Base-by-base conservation (phyloP, 2,797 vertebrate genomes). In the Graptemys geographica region DNA sequence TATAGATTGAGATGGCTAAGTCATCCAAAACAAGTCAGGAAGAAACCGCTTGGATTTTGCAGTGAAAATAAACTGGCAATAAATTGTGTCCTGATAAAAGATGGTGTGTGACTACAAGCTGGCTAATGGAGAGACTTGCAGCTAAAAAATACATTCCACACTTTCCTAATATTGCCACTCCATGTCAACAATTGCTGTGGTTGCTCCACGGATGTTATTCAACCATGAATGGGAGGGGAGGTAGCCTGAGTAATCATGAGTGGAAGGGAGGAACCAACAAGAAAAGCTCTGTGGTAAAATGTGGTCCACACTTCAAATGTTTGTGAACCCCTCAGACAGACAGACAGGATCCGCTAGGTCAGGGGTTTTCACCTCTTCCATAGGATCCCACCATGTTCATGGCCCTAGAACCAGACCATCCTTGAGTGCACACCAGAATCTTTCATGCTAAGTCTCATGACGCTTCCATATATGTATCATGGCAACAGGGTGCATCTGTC, bases 401-500 rank as follows among this genome's bases (percentile, higher is more conserved):
- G 37, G 13, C 74, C 37, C 0, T 49, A 76, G n/a, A 47, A 76
- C 49, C 23, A 5, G 44, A 16, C 25, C 11, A 7, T 76, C 41
- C 74, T 28, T 44, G 12, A 13, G 27, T 3, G 74, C 25, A 8
- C 44, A 47, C 27, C 25, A 76, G 23, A 76, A 15, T 28, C 41
- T 11, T 47, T 76, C 44, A 47, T 76, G 27, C 74, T 31, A 44
- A 76, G 41, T 76, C 44, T 44, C 74, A 76, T 28, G 25, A 47
- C 12, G 13, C 44, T 47, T 76, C 18, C 76, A 10, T 16, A 11
- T 8, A 16, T 72, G 81, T 81, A 83, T 79, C 21, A 31, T 37
- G 25, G 53, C 11, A 1, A 49, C 49, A 47, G 0, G 0, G 4
- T 27, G 1, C 0, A 1, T 33, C 12, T 80, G 27, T 51, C 0